These are phyloP conservation scores for Hippocampus guttulatus DNA, from an alignment of 2,113 vertebrate species.

Conservation along the genomic window DNA sequence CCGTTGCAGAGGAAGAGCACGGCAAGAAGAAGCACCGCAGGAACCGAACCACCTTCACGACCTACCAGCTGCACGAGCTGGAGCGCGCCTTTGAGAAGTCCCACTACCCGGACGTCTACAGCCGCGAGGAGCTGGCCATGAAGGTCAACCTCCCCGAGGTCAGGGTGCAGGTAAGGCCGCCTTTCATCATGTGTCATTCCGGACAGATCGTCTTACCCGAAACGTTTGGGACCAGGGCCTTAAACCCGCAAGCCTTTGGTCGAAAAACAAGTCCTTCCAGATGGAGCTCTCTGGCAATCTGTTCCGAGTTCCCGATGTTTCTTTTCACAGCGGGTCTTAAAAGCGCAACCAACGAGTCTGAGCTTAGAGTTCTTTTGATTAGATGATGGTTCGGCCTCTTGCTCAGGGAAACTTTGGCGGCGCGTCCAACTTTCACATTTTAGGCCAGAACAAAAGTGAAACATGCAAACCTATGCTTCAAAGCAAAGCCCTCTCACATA, in stretches of 20 bases:
- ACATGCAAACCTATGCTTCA: too few species aligned
- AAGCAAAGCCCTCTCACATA: too few species aligned
- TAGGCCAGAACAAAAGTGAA: too few species aligned
- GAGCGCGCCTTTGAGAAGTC: slow-evolving; percentile 89
- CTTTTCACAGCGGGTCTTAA: too few species aligned
- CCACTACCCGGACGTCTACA: slow-evolving; percentile 89
- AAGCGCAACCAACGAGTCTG: too few species aligned
- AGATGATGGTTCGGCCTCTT: too few species aligned
- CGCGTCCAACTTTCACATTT: too few species aligned
- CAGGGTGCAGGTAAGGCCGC: slow-evolving; percentile 81
- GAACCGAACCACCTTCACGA: slow-evolving; percentile 89
- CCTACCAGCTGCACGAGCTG: slow-evolving; percentile 88
- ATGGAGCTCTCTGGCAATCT: neutral
- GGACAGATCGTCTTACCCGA: neutral
- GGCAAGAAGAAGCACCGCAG: slow-evolving; percentile 85
- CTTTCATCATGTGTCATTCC: neutral
- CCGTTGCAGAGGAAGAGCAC: slow-evolving; percentile 75
- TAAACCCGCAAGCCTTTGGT: neutral
- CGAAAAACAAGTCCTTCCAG: neutral
- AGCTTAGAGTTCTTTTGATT: too few species aligned
- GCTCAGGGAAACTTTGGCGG: too few species aligned
- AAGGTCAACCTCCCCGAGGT: slow-evolving; percentile 89
- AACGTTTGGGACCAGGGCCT: neutral
- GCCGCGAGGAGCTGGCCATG: slow-evolving; percentile 86
- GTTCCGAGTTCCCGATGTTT: too few species aligned